Evolutionary conservation across 2,797 vertebrate species (phyloP).

Genomic region (Heterohyrax brucei): DNA sequence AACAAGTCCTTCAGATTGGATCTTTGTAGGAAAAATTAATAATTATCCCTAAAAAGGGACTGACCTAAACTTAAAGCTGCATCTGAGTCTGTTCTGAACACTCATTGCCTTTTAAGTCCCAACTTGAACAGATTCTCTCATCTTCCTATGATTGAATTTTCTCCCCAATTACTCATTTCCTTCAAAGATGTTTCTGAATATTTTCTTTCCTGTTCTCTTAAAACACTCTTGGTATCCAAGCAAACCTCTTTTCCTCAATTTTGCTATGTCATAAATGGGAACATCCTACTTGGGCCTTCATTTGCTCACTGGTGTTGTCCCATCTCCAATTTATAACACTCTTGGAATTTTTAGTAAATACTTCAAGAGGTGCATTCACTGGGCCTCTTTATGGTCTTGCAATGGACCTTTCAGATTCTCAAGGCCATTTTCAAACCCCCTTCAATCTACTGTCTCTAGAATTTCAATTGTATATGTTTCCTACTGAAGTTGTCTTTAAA

Average conservation of each 20-base stretch:
- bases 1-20: not conserved
- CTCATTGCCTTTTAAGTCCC: conserved; percentile 81
- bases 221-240: conserved; percentile 71
- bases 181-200: conserved; percentile 82
- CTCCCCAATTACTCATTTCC: conserved; percentile 86
- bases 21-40: conserved; percentile 46
- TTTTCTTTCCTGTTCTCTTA: conserved; percentile 81
- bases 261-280: conserved; percentile 37
- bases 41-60: conserved; percentile 54
- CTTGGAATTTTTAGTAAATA: not conserved
- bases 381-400: not conserved
- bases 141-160: conserved; percentile 87
- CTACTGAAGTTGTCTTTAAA: not conserved
- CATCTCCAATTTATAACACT: not conserved
- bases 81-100: conserved; percentile 52
- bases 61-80: conserved; percentile 70
- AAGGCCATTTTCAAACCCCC: not conserved
- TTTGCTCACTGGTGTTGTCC: not conserved
- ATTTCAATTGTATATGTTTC: not conserved
- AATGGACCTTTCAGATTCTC: not conserved
- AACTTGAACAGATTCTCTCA: conserved; percentile 82
- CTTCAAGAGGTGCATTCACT: not conserved
- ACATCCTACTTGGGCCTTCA: conserved; percentile 42
- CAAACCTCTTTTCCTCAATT: conserved; percentile 71
- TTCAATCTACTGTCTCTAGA: not conserved